These are phyloP conservation scores for Platyrinchus mystaceus DNA, from an alignment of 2,797 vertebrate genomes.

Conservation along the genomic window DNA sequence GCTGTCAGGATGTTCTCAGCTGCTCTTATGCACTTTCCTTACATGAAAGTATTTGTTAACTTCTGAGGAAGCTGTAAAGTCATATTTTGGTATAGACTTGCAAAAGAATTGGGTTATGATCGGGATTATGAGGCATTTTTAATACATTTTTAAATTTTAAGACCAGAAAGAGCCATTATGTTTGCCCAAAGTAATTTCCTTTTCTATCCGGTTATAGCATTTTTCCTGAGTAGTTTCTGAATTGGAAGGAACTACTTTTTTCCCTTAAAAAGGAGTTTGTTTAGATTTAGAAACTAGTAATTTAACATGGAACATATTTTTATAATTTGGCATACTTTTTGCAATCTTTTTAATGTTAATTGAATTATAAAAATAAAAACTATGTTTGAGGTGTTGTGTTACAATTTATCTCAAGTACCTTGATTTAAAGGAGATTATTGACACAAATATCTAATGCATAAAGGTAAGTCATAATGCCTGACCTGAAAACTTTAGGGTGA, in stretches of 20 bases:
- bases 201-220: neutral
- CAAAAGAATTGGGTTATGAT: neutral
- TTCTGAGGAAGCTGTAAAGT: neutral
- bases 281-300: neutral
- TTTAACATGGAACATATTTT: neutral
- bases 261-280: neutral
- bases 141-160: slow-evolving; percentile 7
- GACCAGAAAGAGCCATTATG: neutral
- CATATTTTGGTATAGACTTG: neutral
- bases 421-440: neutral
- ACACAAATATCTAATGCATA: neutral
- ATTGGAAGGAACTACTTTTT: neutral
- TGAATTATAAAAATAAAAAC: neutral
- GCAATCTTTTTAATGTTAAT: neutral
- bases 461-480: neutral
- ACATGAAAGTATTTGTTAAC: neutral
- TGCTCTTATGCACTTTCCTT: neutral
- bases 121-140: neutral
- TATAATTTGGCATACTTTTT: neutral
- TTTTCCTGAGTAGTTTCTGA: neutral
- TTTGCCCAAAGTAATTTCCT: neutral
- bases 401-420: neutral
- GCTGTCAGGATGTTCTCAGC: neutral
- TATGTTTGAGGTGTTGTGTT: neutral
- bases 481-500: neutral